These are phyloP conservation scores for Eubucco bourcierii DNA, from an alignment of 2,113 vertebrate species.

Conservation along the genomic window DNA sequence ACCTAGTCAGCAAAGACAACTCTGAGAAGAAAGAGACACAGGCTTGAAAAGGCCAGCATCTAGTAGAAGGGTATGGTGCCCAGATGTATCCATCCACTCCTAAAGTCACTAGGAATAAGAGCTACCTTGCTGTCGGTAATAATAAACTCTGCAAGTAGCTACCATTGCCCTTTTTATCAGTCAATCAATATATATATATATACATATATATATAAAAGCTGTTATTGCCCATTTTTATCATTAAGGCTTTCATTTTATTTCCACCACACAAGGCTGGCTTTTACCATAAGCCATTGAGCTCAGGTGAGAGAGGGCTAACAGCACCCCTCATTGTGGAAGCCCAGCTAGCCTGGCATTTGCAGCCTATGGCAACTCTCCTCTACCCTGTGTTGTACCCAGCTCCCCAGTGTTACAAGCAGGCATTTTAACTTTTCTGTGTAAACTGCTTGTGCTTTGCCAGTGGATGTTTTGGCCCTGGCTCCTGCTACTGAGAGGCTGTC, in stretches of 20 bases:
- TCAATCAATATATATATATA: too few species aligned
- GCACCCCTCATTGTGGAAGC: rapidly evolving
- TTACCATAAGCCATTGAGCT: neutral
- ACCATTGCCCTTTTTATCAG: neutral
- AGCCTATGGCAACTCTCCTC: neutral
- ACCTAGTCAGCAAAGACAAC: neutral
- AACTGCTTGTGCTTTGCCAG: neutral
- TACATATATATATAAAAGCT: neutral
- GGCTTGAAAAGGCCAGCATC: neutral
- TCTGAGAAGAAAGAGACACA: neutral
- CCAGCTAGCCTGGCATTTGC: neutral
- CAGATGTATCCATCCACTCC: neutral
- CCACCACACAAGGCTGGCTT: neutral
- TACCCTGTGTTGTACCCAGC: neutral
- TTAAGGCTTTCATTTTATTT: neutral
- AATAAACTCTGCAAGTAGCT: neutral
- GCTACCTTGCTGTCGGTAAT: neutral
- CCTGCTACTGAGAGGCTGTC: neutral
- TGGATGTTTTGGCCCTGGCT: neutral
- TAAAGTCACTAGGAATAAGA: neutral
- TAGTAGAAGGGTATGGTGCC: neutral
- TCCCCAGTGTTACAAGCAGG: neutral
- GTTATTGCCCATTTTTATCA: neutral
- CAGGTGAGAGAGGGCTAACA: neutral
- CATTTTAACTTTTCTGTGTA: neutral